Evolutionary conservation across 2,113 vertebrate species (phyloP), one percentile per base, ranked within the genome.

Genomic region (Dipodomys merriami): DNA sequence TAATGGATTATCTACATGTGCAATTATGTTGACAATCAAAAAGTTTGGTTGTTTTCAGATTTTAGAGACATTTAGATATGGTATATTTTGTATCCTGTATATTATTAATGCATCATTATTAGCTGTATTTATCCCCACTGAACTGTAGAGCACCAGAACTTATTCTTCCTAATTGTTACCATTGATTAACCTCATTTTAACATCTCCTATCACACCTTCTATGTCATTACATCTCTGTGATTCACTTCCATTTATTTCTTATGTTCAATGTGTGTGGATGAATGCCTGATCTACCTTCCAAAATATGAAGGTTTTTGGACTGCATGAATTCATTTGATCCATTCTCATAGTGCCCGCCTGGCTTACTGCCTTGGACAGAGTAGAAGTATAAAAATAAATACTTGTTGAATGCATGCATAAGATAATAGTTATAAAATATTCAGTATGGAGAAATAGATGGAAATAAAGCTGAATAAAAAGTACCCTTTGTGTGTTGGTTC

Each of bases 381-480:
- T 57, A 94, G 46, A 85, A 2, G 5, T 49, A 33, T 64, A 33
- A 57, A 49, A 60, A 30, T 71, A 81, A 90, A 89, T 72, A 27
- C 22, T 81, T 91, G 12, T 80, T 76, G 35, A 68, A 93, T 90
- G 9, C 6, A 62, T 78, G 57, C 79, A 74, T 90, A 57, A 69
- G 85, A 5, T 20, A 88, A 81, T 68, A 71, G 35, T 53, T 88
- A 29, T 23, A 12, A 68, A 57, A 79, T 23, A 53, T 57, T 77
- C 22, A 33, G 79, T 88, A 49, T 72, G 78, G 3, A 83, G 49
- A 79, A 25, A 65, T 46, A 44, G 46, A 2, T 78, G 76, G 30
- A 39, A 68, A 80, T 53, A 84, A 91, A 77, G 25, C 10, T 67
- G 53, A 90, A 83, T 65, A 76, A 92, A 87, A 83, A 64, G 8